These are phyloP conservation scores for Pygoscelis adeliae DNA, from an alignment of 2,113 vertebrate genomes.

Conservation along the genomic window DNA sequence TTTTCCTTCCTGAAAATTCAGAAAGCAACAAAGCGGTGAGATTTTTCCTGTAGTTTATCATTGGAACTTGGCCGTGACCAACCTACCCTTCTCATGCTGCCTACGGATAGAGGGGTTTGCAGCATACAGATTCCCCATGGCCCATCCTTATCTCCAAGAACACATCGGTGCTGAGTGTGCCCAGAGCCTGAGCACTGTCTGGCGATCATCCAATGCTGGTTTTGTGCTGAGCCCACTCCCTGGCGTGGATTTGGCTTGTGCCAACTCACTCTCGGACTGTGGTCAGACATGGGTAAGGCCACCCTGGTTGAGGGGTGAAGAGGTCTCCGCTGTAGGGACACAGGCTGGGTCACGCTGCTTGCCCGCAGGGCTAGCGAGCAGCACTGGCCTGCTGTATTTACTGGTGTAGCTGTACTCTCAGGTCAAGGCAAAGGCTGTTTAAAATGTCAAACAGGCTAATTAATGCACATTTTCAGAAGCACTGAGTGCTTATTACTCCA, in stretches of 20 bases:
- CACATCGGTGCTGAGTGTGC: not conserved
- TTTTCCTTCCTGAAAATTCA: not conserved
- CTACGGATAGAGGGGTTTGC: fast-evolving
- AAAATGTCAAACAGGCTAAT: not conserved
- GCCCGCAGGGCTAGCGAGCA: not conserved
- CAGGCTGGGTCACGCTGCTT: not conserved
- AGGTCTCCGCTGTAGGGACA: not conserved
- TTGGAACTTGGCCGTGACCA: not conserved
- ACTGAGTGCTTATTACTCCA: not conserved
- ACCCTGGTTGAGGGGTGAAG: not conserved
- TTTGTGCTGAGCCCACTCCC: not conserved
- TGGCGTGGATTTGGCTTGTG: not conserved
- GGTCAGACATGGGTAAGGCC: not conserved
- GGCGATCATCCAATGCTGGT: not conserved
- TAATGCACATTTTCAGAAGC: not conserved
- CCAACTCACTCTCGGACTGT: not conserved
- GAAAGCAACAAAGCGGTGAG: not conserved
- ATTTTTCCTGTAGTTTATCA: not conserved
- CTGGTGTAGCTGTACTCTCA: not conserved
- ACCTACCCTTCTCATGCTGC: not conserved
- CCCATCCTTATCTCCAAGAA: not conserved
- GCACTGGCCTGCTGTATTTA: not conserved
- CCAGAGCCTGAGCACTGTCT: not conserved
- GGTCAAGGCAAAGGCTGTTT: not conserved
- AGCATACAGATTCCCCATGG: not conserved